These are phyloP conservation scores for Ammospiza nelsoni DNA, from an alignment of 2,113 vertebrate species.

Conservation along the genomic window DNA sequence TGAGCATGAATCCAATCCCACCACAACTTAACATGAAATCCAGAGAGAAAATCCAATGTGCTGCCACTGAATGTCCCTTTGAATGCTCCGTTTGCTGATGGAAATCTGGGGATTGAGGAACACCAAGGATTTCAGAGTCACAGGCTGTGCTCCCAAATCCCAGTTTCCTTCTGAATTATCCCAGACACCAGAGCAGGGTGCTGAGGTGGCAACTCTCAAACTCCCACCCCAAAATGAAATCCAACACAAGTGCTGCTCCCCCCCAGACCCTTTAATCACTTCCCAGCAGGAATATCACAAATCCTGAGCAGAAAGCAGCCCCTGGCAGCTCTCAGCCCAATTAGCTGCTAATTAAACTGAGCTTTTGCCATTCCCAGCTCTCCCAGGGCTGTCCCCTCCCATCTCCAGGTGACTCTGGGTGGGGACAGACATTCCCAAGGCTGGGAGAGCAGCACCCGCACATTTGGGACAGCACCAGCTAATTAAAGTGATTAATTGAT, in stretches of 20 bases:
- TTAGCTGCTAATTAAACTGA: background rate
- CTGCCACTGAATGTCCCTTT: accelerated
- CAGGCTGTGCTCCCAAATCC: background rate
- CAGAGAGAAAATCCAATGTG: accelerated
- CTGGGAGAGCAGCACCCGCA: background rate
- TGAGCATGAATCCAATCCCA: background rate
- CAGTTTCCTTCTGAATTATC: background rate
- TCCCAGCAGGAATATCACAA: background rate
- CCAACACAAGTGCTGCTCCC: background rate
- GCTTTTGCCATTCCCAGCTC: background rate
- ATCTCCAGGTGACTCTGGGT: background rate
- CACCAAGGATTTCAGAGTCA: accelerated
- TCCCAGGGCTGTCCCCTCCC: background rate
- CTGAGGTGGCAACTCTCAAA: background rate
- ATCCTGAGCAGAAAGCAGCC: background rate
- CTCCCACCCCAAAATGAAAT: background rate
- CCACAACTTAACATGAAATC: accelerated
- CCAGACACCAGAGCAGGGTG: accelerated
- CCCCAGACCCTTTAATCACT: background rate
- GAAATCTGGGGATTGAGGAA: background rate
- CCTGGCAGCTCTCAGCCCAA: background rate
- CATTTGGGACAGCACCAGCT: background rate
- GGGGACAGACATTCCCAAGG: background rate
- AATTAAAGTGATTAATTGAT: background rate
- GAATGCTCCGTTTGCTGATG: accelerated